phyloP scores from a whole-genome alignment of 2,113 vertebrate species.

The Ciconia boyciana region DNA sequence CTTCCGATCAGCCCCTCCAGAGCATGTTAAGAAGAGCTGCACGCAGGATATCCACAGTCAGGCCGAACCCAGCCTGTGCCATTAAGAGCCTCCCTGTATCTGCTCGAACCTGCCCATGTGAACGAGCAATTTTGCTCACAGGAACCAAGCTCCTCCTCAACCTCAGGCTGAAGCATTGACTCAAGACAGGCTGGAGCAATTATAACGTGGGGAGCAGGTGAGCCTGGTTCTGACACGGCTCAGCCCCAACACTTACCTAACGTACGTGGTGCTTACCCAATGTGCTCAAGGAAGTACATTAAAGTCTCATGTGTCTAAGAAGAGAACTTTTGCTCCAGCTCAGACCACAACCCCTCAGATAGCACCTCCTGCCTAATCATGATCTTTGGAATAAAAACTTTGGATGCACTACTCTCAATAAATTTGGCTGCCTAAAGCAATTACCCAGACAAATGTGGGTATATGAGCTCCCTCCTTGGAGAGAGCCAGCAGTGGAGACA shows the following conservation, averaged over 20 bases:
- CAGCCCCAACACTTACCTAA: background rate
- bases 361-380: background rate
- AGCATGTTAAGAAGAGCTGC: no score
- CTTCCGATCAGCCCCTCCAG: background rate
- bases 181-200: background rate
- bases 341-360: background rate
- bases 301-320: background rate
- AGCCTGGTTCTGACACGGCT: background rate
- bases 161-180: background rate
- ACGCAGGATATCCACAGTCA: background rate
- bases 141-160: background rate
- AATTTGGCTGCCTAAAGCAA: background rate
- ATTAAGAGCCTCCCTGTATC: background rate
- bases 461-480: background rate
- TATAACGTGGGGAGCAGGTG: accelerated
- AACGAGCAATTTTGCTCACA: background rate
- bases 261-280: background rate
- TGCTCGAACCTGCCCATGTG: background rate
- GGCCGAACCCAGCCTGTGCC: background rate
- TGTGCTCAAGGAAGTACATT: background rate
- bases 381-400: background rate
- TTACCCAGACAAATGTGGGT: background rate
- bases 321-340: background rate
- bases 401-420: background rate
- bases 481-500: background rate